Percentiles rank a stretch among this genome's conserved stretches.
Evolutionary conservation across 2,888 invertebrate genomes (phyloP).

Genomic region (Tolmerus cingulatus): DNA sequence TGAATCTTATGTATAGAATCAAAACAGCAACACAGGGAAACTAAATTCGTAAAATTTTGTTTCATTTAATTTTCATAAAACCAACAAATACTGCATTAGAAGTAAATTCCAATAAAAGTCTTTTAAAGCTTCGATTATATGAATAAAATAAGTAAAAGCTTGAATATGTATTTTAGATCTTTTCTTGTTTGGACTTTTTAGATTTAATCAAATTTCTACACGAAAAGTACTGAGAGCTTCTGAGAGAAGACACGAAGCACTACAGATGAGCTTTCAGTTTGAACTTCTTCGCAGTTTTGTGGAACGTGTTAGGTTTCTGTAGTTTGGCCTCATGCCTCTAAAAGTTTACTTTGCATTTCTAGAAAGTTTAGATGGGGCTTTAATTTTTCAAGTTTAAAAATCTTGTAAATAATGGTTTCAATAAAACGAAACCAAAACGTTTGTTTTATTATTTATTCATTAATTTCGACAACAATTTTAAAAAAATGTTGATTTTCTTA

Average conservation of each 20-base stretch:
- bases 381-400: too few relatives aligned
- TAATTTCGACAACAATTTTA: too few relatives aligned
- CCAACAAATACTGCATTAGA: too few relatives aligned
- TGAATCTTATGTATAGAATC: too few relatives aligned
- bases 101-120: too few relatives aligned
- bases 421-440: too few relatives aligned
- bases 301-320: background rate
- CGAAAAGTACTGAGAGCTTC: background rate
- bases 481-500: slow-evolving; percentile 55
- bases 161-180: background rate
- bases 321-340: background rate
- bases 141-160: background rate
- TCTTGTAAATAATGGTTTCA: background rate
- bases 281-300: background rate
- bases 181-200: background rate
- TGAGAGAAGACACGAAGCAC: background rate
- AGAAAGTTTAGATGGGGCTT: too few relatives aligned
- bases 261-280: background rate
- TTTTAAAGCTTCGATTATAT: background rate
- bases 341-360: background rate
- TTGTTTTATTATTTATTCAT: too few relatives aligned
- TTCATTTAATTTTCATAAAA: too few relatives aligned
- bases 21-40: too few relatives aligned
- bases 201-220: background rate
- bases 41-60: too few relatives aligned